These are phyloP conservation scores for Cyanoderma ruficeps DNA, from an alignment of 2,113 vertebrate genomes.

Conservation along the genomic window DNA sequence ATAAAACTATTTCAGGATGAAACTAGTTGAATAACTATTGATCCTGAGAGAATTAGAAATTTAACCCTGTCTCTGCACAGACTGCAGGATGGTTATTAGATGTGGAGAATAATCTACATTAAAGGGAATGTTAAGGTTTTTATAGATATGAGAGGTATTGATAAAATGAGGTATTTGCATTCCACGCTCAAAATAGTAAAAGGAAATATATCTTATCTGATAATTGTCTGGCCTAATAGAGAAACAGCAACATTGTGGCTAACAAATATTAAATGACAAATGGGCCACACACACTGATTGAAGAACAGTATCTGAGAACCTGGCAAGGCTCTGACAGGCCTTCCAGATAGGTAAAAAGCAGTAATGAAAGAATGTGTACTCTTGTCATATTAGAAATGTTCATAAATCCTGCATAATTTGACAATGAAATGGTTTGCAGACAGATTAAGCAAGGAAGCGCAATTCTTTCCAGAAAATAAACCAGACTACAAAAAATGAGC, in stretches of 20 bases:
- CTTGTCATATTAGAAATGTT: slow-evolving; percentile 6
- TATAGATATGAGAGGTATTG: neutral
- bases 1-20: neutral
- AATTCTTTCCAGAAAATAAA: slow-evolving; percentile 12
- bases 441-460: neutral
- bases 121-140: neutral
- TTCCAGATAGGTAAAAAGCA: neutral
- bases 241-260: neutral
- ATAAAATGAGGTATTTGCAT: neutral
- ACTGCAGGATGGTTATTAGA: neutral
- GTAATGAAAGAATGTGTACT: neutral
- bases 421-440: slow-evolving; percentile 9
- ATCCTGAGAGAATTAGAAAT: neutral
- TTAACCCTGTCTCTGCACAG: neutral
- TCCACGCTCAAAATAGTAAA: neutral
- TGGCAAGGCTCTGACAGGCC: neutral
- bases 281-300: neutral
- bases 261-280: neutral
- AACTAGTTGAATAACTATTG: neutral
- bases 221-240: neutral
- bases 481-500: neutral
- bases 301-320: neutral
- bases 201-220: neutral
- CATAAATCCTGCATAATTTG: slow-evolving; percentile 11
- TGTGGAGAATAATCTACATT: neutral